Evolutionary conservation across 2,888 invertebrate genomes (phyloP), one percentile per base, ranked within the genome.

Genomic region (Anarsia innoxiella): DNA sequence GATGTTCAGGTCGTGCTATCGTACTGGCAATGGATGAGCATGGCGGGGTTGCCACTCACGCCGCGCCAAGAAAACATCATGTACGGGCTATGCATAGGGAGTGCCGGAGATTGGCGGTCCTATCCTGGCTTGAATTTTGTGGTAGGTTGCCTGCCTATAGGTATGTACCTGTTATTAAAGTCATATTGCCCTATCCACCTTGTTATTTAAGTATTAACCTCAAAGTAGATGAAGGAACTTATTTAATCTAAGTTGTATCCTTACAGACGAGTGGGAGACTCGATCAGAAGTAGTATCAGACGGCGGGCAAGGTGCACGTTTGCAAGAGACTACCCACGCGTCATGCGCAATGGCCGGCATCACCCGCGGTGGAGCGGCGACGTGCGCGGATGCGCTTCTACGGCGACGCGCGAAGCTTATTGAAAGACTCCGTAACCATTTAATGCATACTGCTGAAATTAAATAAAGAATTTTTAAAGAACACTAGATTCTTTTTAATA

Each of bases 1-100:
- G 61, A 12, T 71, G 73, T 54, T 3, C 13, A 6, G 73, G 70
- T 6, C 47, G 42, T 33, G 66, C 53, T 8, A 1, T 1, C 12
- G 54, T 64, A 40, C 36, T 14, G 40, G 42, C 41, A 36, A 32
- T 16, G 34, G 41, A 33, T 13, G 23, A 8, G 12, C 30, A 26
- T 19, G 25, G 12, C 23, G 12, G 11, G 19, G 3, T 11, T 26
- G 15, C 15, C 14, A 8, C 26, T 19, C 31, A 23, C 36, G 35
- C 30, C 23, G 12, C 30, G 31, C 19, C 19, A 3, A 8, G 4
- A 19, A 8, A 3, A 8, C 19, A 19, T 19, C 19, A 19, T 8
- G 19, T 19, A 8, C 19, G n/a, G n/a, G n/a, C n/a, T n/a, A n/a
- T n/a, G n/a, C n/a, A n/a, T n/a, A n/a, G n/a, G n/a, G n/a, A n/a